A percentile compares a stretch with the other conserved stretches of the same genome.
phyloP scores from a whole-genome alignment of 2,797 vertebrate genomes.

The Spinus olivaceus region DNA sequence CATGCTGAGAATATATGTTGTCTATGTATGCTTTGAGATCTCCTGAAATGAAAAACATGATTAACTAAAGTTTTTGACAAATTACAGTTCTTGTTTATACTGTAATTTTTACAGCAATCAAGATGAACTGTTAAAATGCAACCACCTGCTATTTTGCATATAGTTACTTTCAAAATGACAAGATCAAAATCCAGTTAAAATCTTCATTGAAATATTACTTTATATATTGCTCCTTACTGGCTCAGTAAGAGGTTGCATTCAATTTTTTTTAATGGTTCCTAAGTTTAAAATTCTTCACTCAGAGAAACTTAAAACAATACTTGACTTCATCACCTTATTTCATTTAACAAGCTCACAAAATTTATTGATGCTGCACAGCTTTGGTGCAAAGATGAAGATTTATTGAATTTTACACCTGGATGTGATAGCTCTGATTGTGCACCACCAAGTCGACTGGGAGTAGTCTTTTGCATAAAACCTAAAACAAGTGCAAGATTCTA shows the following conservation, averaged over 20 bases:
- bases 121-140: not conserved
- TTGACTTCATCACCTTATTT: not conserved
- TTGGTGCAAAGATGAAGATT: not conserved
- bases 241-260: not conserved
- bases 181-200: not conserved
- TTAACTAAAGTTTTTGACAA: not conserved
- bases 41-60: not conserved
- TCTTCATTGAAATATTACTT: not conserved
- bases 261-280: not conserved
- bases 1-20: not conserved
- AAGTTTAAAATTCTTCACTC: not conserved
- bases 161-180: not conserved
- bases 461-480: not conserved
- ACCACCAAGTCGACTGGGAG: not conserved
- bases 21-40: not conserved
- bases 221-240: not conserved
- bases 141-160: not conserved
- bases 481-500: not conserved
- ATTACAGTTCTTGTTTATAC: not conserved
- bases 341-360: not conserved
- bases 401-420: not conserved
- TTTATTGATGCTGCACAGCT: not conserved
- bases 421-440: rapidly evolving
- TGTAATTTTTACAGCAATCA: not conserved
- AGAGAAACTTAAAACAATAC: not conserved